Evolutionary conservation across 2,888 invertebrate species (phyloP).

Genomic region (Lomographa bimaculata): DNA sequence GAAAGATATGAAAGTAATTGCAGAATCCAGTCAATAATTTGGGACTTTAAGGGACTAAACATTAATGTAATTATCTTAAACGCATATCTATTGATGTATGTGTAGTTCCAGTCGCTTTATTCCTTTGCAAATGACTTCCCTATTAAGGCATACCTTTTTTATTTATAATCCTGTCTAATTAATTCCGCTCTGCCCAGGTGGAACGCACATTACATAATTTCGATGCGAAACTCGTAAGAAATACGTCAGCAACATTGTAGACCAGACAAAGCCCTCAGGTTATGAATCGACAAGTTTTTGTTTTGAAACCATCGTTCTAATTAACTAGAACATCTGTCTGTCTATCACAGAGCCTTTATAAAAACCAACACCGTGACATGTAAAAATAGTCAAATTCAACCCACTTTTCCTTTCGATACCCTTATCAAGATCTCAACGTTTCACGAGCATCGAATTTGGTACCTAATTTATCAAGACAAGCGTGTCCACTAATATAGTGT

Average conservation of each 20-base stretch:
- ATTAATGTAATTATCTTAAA: no score
- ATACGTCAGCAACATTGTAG: slow-evolving; percentile 8
- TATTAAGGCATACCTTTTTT: neutral
- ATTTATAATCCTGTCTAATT: slow-evolving; percentile 10
- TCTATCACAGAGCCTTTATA: slow-evolving; percentile 12
- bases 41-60: no score
- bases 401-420: slow-evolving; percentile 38
- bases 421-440: slow-evolving; percentile 59
- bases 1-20: no score
- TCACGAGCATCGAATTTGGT: slow-evolving; percentile 51
- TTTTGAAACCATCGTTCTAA: slow-evolving; percentile 9
- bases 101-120: no score
- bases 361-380: slow-evolving; percentile 47
- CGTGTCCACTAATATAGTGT: slow-evolving; percentile 75
- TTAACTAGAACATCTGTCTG: slow-evolving; percentile 25
- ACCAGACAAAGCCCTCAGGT: neutral
- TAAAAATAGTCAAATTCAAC: slow-evolving; percentile 47
- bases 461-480: slow-evolving; percentile 74
- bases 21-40: no score
- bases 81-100: no score
- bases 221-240: slow-evolving; percentile 4
- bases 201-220: slow-evolving; percentile 23
- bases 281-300: neutral
- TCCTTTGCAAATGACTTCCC: slow-evolving; percentile 10
- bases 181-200: slow-evolving; percentile 14